Conservation (phyloP, 2,113 vertebrate species). For the Physeter macrocephalus region DNA sequence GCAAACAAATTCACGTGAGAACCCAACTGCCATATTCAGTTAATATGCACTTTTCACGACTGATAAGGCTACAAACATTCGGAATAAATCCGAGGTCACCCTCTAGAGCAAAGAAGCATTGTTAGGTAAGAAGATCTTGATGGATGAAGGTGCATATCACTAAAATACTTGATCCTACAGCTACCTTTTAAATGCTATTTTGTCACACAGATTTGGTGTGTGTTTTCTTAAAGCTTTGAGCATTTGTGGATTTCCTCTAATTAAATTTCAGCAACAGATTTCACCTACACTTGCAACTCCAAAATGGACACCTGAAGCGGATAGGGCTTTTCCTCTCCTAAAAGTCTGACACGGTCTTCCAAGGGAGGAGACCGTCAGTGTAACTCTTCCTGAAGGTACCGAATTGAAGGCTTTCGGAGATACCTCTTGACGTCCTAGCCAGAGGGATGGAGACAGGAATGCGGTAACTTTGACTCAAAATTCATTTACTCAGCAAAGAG, state of each 20-base stretch:
- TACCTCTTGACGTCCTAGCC: not conserved
- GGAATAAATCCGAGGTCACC: not conserved
- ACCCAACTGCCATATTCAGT: slow-evolving; percentile 38
- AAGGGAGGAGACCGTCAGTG: not conserved
- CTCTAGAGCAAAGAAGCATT: not conserved
- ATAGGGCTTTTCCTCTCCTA: not conserved
- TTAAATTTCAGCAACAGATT: not conserved
- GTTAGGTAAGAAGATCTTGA: not conserved
- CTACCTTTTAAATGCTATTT: not conserved
- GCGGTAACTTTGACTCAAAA: not conserved
- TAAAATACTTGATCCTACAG: not conserved
- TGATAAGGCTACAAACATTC: not conserved
- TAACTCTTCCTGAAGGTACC: not conserved
- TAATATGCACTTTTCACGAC: not conserved
- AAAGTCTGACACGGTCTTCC: not conserved
- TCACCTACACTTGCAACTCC: not conserved
- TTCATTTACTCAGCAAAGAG: not conserved
- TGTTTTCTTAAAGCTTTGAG: not conserved
- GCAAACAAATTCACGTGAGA: slow-evolving; percentile 44
- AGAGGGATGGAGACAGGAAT: not conserved
- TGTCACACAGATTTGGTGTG: not conserved
- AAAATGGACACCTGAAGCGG: not conserved
- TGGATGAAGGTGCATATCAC: not conserved
- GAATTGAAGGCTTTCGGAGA: not conserved
- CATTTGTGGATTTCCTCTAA: not conserved